These are phyloP conservation scores for Lepidochitona cinerea DNA, from an alignment of 2,888 invertebrate species.

Conservation along the genomic window DNA sequence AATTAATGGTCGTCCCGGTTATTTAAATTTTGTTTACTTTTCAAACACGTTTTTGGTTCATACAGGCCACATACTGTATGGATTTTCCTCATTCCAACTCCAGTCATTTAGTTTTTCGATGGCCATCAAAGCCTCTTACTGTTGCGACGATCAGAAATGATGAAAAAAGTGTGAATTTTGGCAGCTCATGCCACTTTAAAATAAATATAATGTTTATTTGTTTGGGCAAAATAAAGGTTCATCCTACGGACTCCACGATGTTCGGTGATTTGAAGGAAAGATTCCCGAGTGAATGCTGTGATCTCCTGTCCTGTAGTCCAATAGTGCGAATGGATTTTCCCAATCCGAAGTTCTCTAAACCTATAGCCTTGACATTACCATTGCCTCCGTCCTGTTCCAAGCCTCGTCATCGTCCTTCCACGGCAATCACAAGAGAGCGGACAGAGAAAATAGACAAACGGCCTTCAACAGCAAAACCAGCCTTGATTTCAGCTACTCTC, in stretches of 20 bases:
- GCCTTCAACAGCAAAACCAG: slow-evolving; percentile 2
- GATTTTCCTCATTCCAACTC: too few species aligned
- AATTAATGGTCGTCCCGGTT: too few species aligned
- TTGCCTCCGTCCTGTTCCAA: slow-evolving; percentile 46
- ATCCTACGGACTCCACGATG: slow-evolving; percentile 50
- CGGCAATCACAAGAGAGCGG: slow-evolving; percentile 35
- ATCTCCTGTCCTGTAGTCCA: slow-evolving; percentile 49
- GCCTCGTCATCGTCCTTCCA: slow-evolving; percentile 46
- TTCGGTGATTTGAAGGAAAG: slow-evolving; percentile 51
- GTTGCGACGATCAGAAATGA: too few species aligned
- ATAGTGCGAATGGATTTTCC: slow-evolving; percentile 42
- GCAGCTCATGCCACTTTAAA: too few species aligned
- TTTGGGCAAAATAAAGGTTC: too few species aligned
- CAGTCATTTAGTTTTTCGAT: too few species aligned
- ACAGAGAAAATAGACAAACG: slow-evolving; percentile 13
- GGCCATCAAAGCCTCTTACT: too few species aligned
- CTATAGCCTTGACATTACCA: slow-evolving; percentile 52
- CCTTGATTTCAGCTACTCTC: not conserved
- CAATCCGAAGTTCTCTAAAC: slow-evolving; percentile 41
- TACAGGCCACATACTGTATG: too few species aligned
- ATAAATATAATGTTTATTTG: too few species aligned
- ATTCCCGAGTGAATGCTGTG: slow-evolving; percentile 38
- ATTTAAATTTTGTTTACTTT: too few species aligned
- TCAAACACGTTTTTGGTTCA: too few species aligned
- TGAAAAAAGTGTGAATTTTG: too few species aligned